Percentiles rank a stretch among this genome's conserved stretches.
phyloP scores from a whole-genome alignment of 2,113 vertebrate species.

The Struthio camelus region DNA sequence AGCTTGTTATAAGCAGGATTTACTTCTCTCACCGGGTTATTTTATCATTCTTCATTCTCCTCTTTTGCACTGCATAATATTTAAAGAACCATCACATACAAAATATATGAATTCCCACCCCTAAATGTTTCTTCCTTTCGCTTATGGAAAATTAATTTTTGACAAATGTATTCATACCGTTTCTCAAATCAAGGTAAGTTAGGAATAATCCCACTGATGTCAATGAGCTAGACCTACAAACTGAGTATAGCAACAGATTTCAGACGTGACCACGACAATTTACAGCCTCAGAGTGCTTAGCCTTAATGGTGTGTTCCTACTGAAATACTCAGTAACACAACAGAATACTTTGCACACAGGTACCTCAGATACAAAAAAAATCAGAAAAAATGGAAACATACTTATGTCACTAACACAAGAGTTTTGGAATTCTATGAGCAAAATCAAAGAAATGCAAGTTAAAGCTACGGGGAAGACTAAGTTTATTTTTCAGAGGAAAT shows the following conservation, averaged over 20 bases:
- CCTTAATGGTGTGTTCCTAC: not conserved
- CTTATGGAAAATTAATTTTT: not conserved
- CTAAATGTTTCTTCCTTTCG: not conserved
- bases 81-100: not conserved
- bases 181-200: not conserved
- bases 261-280: not conserved
- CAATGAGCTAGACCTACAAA: not conserved
- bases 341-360: not conserved
- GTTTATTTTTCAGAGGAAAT: not conserved
- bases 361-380: not conserved
- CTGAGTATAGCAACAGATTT: not conserved
- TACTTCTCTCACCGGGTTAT: not conserved
- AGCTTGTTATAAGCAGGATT: not conserved
- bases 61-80: not conserved
- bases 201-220: not conserved
- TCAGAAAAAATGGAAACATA: not conserved
- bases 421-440: not conserved
- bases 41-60: not conserved
- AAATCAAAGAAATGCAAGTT: not conserved
- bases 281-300: not conserved
- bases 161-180: not conserved
- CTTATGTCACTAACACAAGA: not conserved
- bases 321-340: not conserved
- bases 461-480: not conserved
- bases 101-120: not conserved